These are phyloP conservation scores for Pelobates fuscus DNA, from an alignment of 2,113 vertebrate species.

Conservation along the genomic window DNA sequence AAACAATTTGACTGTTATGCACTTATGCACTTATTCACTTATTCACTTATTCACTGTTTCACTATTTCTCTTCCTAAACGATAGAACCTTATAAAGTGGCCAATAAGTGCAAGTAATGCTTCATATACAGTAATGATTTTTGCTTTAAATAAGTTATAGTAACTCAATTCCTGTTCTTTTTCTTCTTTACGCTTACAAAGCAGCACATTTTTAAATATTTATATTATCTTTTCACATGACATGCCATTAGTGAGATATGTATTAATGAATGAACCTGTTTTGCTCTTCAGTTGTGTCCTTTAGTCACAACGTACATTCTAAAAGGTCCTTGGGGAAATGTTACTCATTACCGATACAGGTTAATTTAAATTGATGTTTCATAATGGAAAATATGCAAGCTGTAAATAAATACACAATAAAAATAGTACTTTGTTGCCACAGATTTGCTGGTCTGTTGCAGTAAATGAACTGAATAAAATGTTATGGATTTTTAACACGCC, in stretches of 20 bases:
- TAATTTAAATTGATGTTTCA: slow-evolving; percentile 61
- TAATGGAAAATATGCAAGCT: slow-evolving; percentile 68
- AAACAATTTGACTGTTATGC: no score
- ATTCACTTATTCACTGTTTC: no score
- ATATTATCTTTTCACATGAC: neutral
- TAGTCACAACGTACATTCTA: neutral
- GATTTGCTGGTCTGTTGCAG: slow-evolving; percentile 74
- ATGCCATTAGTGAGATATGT: neutral
- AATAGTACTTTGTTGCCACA: slow-evolving; percentile 69
- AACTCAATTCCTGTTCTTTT: neutral
- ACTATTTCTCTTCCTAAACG: no score
- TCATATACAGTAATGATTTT: no score
- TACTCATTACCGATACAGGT: slow-evolving; percentile 54
- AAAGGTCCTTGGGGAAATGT: slow-evolving; percentile 1
- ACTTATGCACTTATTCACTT: no score
- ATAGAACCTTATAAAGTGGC: no score
- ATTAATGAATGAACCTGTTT: neutral
- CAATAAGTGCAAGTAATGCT: no score
- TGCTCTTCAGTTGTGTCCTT: neutral
- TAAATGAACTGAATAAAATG: slow-evolving; percentile 82
- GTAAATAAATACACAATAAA: slow-evolving; percentile 84
- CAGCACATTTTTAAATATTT: neutral
- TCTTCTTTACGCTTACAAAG: neutral
- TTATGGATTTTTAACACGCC: slow-evolving; percentile 80
- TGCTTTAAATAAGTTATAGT: neutral